Conservation (phyloP, 2,888 invertebrate species). For the Tinea trinotella region DNA sequence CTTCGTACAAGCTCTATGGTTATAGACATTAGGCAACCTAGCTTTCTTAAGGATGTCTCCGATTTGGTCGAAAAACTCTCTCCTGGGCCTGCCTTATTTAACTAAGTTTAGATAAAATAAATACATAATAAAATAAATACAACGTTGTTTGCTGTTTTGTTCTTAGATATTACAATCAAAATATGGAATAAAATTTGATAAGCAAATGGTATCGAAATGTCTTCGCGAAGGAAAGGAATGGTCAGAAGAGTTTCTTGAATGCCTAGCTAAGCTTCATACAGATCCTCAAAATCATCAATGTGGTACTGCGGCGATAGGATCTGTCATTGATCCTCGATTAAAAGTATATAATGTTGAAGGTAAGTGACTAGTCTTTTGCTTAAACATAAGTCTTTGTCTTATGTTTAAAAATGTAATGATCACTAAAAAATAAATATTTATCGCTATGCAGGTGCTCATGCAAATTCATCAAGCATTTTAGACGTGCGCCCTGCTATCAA, state of each 20-base stretch:
- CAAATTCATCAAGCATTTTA: too few relatives aligned
- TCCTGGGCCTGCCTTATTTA: too few relatives aligned
- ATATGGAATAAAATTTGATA: constrained; percentile 54
- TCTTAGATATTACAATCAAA: constrained; percentile 46
- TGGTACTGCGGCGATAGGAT: constrained; percentile 84
- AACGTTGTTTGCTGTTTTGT: not conserved
- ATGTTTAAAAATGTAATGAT: too few relatives aligned
- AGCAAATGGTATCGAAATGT: constrained; percentile 49
- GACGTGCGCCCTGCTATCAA: too few relatives aligned
- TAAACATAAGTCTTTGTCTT: too few relatives aligned
- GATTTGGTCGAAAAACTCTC: too few relatives aligned
- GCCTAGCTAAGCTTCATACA: constrained; percentile 78
- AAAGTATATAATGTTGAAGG: constrained; percentile 68
- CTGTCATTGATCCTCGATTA: constrained; percentile 72
- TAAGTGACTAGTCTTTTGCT: too few relatives aligned
- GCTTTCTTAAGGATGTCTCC: too few relatives aligned
- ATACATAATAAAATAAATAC: not conserved
- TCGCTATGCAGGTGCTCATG: too few relatives aligned
- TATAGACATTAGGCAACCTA: too few relatives aligned
- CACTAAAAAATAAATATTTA: too few relatives aligned
- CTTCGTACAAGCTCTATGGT: too few relatives aligned
- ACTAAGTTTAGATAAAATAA: not conserved
- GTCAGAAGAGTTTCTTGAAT: constrained; percentile 79
- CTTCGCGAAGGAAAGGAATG: constrained; percentile 37
- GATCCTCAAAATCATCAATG: constrained; percentile 86